These are phyloP conservation scores for Cyprinodon tularosa DNA, from an alignment of 2,113 vertebrate species.

Conservation along the genomic window DNA sequence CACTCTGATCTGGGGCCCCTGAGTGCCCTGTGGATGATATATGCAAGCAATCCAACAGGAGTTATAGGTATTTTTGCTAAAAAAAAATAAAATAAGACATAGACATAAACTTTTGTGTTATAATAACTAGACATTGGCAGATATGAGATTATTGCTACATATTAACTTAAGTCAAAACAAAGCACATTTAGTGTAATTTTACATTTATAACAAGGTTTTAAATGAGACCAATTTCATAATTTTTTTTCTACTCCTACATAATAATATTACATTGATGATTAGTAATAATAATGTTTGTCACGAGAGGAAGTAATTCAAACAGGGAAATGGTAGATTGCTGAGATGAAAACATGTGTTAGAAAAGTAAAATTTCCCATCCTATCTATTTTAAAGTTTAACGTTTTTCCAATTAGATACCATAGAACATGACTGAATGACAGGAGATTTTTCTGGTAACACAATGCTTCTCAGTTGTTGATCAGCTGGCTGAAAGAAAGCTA, in stretches of 20 bases:
- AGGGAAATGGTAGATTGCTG: neutral
- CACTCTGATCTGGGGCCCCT: conserved; percentile 61
- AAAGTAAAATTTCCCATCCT: neutral
- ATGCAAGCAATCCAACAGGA: conserved; percentile 41
- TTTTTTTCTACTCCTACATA: neutral
- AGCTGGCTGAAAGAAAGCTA: too few relatives aligned
- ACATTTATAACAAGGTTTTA: neutral
- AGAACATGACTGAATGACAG: too few relatives aligned
- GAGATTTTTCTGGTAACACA: too few relatives aligned
- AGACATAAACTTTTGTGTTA: conserved; percentile 34
- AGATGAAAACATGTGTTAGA: neutral
- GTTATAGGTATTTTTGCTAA: conserved; percentile 42
- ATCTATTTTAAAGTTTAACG: neutral
- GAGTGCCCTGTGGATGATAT: conserved; percentile 50
- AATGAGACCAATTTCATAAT: neutral
- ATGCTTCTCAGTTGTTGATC: too few relatives aligned
- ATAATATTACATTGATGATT: neutral
- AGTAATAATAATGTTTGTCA: neutral
- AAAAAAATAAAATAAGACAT: conserved; percentile 27
- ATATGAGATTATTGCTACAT: neutral
- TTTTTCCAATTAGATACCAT: too few relatives aligned
- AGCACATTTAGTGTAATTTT: neutral
- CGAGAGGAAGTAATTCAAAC: neutral
- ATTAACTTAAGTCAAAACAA: neutral
- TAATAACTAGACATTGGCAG: neutral